Conservation (phyloP, 92 coral and sea anemone genomes). For the Galaxea fascicularis region DNA sequence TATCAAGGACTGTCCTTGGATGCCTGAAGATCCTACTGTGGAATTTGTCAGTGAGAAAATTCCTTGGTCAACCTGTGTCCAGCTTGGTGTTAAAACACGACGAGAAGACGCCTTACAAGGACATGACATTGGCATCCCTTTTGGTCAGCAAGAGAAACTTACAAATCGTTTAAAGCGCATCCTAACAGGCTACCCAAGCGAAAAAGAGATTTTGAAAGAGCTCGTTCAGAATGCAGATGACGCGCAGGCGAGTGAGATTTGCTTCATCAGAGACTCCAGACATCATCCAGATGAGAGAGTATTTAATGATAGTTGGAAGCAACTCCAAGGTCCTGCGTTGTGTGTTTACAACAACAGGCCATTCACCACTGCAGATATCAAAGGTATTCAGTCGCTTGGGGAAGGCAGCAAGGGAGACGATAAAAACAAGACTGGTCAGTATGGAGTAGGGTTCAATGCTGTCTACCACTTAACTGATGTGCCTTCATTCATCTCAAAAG, state of each 20-base stretch:
- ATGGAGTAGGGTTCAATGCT: constrained; percentile 93
- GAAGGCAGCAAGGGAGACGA: constrained; percentile 84
- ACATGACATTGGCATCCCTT: constrained; percentile 52
- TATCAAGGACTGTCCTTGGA: constrained; percentile 76
- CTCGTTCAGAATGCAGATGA: constrained; percentile 92
- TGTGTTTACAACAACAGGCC: constrained; percentile 84
- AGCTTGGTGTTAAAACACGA: constrained; percentile 70
- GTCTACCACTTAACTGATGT: constrained; percentile 86
- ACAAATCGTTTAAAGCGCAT: constrained; percentile 81
- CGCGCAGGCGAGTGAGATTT: constrained; percentile 79
- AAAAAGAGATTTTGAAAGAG: constrained; percentile 77
- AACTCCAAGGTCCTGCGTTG: constrained; percentile 87
- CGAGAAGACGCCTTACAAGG: constrained; percentile 57
- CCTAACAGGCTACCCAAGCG: constrained; percentile 75
- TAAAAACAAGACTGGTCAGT: constrained; percentile 90
- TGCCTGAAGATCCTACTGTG: constrained; percentile 52
- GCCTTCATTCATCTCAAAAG: constrained; percentile 80
- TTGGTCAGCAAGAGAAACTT: constrained; percentile 84
- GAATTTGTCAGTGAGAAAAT: not conserved
- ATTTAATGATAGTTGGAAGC: constrained; percentile 77
- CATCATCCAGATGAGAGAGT: constrained; percentile 68
- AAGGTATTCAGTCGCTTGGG: constrained; percentile 81
- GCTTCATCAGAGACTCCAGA: constrained; percentile 84
- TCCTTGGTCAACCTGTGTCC: constrained; percentile 38
- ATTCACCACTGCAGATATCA: constrained; percentile 72